Conservation (phyloP, 2,888 invertebrate genomes). For the Tetragonula carbonaria region DNA sequence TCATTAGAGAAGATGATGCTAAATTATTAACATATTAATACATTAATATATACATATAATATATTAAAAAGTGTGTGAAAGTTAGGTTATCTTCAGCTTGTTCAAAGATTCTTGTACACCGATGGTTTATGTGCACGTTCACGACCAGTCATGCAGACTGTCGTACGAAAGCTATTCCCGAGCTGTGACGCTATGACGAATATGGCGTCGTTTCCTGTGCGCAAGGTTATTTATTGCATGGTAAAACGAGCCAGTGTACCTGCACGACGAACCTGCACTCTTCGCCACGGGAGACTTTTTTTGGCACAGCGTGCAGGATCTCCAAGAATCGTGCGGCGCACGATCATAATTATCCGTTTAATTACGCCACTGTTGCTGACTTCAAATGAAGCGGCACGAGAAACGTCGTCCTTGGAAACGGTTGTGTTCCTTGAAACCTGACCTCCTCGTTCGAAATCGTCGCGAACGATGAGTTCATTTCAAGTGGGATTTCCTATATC, state of each 20-base stretch:
- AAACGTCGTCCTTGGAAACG: slow-evolving; percentile 27
- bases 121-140: slow-evolving; percentile 7
- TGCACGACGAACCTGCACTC: slow-evolving; percentile 20
- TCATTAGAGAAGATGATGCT: too few species aligned
- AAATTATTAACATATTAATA: too few species aligned
- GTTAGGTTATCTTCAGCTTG: background rate
- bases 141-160: slow-evolving; percentile 1
- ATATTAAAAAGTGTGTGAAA: too few species aligned
- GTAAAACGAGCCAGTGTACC: slow-evolving; percentile 53
- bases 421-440: slow-evolving; percentile 13
- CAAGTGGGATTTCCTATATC: background rate
- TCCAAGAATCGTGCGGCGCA: slow-evolving; percentile 30
- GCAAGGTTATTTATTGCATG: slow-evolving; percentile 71
- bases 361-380: slow-evolving; percentile 46
- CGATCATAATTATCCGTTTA: slow-evolving; percentile 52
- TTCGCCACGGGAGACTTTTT: slow-evolving; percentile 26
- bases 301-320: slow-evolving; percentile 28
- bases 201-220: slow-evolving; percentile 75
- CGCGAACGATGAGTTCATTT: background rate
- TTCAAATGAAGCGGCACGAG: slow-evolving; percentile 15
- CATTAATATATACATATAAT: too few species aligned
- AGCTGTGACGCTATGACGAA: slow-evolving; percentile 68
- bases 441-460: background rate
- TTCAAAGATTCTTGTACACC: slow-evolving; percentile 10
- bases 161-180: slow-evolving; percentile 61